These are phyloP conservation scores for Engystomops pustulosus DNA, from an alignment of 2,113 vertebrate species.

Conservation along the genomic window DNA sequence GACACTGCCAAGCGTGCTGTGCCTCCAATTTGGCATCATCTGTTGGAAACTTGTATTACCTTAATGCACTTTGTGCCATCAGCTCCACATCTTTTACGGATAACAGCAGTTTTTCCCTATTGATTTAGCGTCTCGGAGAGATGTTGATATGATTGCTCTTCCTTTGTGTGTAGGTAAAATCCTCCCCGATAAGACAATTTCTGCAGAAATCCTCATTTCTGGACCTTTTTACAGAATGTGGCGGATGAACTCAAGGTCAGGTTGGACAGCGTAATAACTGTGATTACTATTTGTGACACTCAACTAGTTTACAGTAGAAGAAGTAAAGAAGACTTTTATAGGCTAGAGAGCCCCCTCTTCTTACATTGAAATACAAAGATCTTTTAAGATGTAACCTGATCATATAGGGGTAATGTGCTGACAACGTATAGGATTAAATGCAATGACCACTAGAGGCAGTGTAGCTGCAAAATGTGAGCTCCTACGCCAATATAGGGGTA, in stretches of 20 bases:
- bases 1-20: not conserved
- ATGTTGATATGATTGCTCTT: slow-evolving; percentile 47
- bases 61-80: slow-evolving; percentile 28
- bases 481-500: too few species aligned
- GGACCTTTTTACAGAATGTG: not conserved
- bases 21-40: slow-evolving; percentile 3
- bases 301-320: not conserved
- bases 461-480: too few species aligned
- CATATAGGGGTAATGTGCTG: not conserved
- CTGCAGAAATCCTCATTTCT: not conserved
- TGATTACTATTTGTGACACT: not conserved
- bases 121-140: slow-evolving; percentile 14
- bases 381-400: not conserved
- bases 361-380: not conserved
- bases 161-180: not conserved
- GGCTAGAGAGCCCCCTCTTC: not conserved
- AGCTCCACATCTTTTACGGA: slow-evolving; percentile 2
- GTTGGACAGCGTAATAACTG: not conserved
- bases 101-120: slow-evolving; percentile 2
- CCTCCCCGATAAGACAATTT: not conserved
- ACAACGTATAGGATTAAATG: not conserved
- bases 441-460: not conserved
- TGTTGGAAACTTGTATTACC: slow-evolving; percentile 9
- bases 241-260: slow-evolving; percentile 2
- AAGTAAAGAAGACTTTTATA: slow-evolving; percentile 9